Conservation (phyloP, 64 coral and sea anemone species). For the Orbicella faveolata region DNA sequence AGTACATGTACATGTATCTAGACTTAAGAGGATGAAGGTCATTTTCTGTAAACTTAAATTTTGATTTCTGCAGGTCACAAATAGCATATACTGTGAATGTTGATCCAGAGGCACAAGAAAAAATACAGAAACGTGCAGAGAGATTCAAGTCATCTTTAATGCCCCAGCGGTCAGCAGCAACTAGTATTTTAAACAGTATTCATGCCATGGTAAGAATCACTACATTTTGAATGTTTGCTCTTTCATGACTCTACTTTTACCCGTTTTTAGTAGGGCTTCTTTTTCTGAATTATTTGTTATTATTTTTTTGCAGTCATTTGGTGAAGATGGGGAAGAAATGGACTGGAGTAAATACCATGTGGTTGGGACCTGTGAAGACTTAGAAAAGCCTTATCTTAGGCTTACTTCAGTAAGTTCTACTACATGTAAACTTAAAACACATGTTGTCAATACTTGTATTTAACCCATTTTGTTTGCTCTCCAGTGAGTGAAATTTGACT, state of each 20-base stretch:
- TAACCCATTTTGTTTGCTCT: not conserved
- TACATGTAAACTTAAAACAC: too few species aligned
- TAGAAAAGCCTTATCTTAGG: slow-evolving; percentile 88
- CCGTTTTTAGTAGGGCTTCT: not conserved
- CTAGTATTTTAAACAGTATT: slow-evolving; percentile 79
- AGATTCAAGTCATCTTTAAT: slow-evolving; percentile 72
- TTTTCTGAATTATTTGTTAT: not conserved
- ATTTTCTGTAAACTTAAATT: not conserved
- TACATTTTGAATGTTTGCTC: not conserved
- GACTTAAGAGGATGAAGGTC: too few species aligned
- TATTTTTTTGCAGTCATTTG: slow-evolving; percentile 11
- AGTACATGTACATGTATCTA: not conserved
- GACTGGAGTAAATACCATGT: slow-evolving; percentile 98
- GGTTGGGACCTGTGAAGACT: slow-evolving; percentile 86
- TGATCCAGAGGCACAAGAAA: slow-evolving; percentile 80
- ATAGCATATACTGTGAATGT: slow-evolving; percentile 49
- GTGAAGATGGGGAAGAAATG: slow-evolving; percentile 86
- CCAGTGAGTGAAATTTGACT: not conserved
- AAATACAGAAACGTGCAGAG: slow-evolving; percentile 87
- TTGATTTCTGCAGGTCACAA: not conserved
- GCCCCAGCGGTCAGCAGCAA: slow-evolving; percentile 47
- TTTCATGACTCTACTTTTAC: not conserved
- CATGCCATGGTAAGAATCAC: slow-evolving; percentile 81
- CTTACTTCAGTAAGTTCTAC: slow-evolving; percentile 79
- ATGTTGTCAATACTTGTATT: not conserved